phyloP scores from a whole-genome alignment of 2,888 invertebrate genomes.

The Leptopilina drosophilae region DNA sequence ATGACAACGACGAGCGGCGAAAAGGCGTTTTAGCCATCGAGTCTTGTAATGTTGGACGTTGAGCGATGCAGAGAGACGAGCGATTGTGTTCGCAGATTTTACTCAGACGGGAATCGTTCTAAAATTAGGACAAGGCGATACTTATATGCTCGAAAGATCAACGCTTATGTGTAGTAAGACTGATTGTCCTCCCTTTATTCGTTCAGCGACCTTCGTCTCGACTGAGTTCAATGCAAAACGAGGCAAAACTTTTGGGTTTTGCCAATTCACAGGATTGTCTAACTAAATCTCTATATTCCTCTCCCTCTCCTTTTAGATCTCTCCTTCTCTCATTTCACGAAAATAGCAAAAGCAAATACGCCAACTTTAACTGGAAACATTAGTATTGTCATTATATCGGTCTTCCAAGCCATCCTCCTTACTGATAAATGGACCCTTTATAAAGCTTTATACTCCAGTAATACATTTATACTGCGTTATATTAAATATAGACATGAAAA shows the following conservation, averaged over 20 bases:
- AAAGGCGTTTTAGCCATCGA: slow-evolving; percentile 67
- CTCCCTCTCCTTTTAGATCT: too few relatives aligned
- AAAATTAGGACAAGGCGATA: slow-evolving; percentile 56
- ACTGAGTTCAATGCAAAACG: slow-evolving; percentile 36
- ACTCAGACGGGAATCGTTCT: slow-evolving; percentile 54
- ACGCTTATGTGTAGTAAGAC: slow-evolving; percentile 37
- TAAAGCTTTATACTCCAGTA: background rate
- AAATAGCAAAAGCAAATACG: slow-evolving; percentile 22
- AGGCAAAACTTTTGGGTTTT: slow-evolving; percentile 10
- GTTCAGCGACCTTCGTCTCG: slow-evolving; percentile 41
- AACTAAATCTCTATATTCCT: slow-evolving; percentile 15
- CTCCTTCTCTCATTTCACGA: background rate
- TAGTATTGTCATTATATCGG: slow-evolving; percentile 27
- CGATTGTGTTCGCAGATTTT: slow-evolving; percentile 74
- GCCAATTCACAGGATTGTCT: slow-evolving; percentile 38
- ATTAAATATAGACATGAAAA: too few relatives aligned
- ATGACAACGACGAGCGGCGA: slow-evolving; percentile 64
- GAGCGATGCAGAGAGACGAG: slow-evolving; percentile 74
- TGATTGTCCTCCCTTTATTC: slow-evolving; percentile 39
- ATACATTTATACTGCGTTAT: too few relatives aligned
- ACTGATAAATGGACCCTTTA: background rate
- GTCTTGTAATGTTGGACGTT: slow-evolving; percentile 74
- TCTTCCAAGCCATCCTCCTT: background rate
- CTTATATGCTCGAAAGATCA: slow-evolving; percentile 41
- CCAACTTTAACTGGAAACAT: slow-evolving; percentile 19